Conservation (phyloP, 92 coral and sea anemone genomes). For the Epizoanthus stellaris region DNA sequence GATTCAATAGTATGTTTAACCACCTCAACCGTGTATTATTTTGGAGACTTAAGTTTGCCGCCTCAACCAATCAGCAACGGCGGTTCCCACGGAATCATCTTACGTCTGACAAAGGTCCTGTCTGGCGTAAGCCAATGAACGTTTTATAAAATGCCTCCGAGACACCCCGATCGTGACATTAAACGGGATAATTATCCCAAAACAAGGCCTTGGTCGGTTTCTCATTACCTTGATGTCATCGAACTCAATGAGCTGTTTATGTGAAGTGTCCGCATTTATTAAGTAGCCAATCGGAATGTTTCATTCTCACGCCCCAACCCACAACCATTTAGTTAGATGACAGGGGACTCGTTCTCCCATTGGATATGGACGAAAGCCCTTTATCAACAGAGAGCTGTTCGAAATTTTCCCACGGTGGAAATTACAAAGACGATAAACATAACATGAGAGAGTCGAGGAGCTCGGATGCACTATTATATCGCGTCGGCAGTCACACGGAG, state of each 20-base stretch:
- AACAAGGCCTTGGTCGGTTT: conserved; percentile 49
- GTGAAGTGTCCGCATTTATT: conserved; percentile 14
- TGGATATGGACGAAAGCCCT: conserved; percentile 55
- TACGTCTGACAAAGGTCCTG: conserved; percentile 65
- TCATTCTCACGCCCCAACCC: conserved; percentile 71
- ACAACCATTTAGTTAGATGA: conserved; percentile 50
- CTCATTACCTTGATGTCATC: conserved; percentile 27
- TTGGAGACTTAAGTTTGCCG: conserved; percentile 40
- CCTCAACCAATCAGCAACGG: conserved; percentile 61
- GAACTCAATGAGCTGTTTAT: conserved; percentile 25
- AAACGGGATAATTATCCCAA: conserved; percentile 47
- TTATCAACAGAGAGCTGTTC: conserved; percentile 35
- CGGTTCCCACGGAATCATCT: conserved; percentile 90
- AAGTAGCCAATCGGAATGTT: conserved; percentile 60
- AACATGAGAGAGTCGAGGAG: conserved; percentile 3
- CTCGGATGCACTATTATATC: neutral
- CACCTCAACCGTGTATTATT: conserved; percentile 63
- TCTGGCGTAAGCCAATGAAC: conserved; percentile 64
- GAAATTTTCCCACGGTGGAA: conserved; percentile 81
- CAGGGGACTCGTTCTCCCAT: conserved; percentile 44
- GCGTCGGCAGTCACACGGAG: conserved; percentile 1
- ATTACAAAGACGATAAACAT: conserved; percentile 39
- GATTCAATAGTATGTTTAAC: conserved; percentile 58
- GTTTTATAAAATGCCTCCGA: conserved; percentile 49
- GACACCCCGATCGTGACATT: conserved; percentile 43